Evolutionary conservation across 2,888 invertebrate species (phyloP), one percentile per base, ranked within the genome.

Genomic region (Leptinotarsa rubiginosa): DNA sequence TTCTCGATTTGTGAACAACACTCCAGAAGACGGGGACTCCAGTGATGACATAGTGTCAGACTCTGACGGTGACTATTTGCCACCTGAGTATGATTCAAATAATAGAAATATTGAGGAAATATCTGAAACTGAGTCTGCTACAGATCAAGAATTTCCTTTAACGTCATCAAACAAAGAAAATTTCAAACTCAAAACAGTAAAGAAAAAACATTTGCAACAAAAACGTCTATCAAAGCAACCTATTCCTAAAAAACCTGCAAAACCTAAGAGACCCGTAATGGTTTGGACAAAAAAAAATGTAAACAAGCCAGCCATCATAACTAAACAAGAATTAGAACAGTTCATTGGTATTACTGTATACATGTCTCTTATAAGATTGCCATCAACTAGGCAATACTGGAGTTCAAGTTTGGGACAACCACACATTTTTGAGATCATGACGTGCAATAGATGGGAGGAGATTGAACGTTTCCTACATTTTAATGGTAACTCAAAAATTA

Each of bases 381-480:
- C 75, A 16, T 20, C 47, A 66, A 65, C 50, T 54, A 72, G 72
- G 59, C 41, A 47, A 13, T 75, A 75, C 47, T 75, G 75, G 75
- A 68, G 25, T 31, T n/a, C 52, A 31, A 62, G 22, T 70, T 59
- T 75, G 31, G 69, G 72, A 47, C 66, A 75, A 50, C 67, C 69
- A 18, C 25, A 16, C 3, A 47, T 72, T 22, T 59, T 25, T 54
- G 66, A 65, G 16, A 69, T 64, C 16, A 75, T 75, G 75, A 66
- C 50, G 5, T 75, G 72, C 66, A 75, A 72, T 50, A 69, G 56
- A 65, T 75, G 69, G 65, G 66, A 75, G 50, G 62, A 68, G 16
- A 70, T 75, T 2, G 72, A 75, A 67, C 62, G 62, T 56, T 65
- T 69, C 59, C 22, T 75, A 22, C 72, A 72, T 69, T 75, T 72